These are phyloP conservation scores for Scartelaos histophorus DNA, from an alignment of 2,113 vertebrate species.

Conservation along the genomic window DNA sequence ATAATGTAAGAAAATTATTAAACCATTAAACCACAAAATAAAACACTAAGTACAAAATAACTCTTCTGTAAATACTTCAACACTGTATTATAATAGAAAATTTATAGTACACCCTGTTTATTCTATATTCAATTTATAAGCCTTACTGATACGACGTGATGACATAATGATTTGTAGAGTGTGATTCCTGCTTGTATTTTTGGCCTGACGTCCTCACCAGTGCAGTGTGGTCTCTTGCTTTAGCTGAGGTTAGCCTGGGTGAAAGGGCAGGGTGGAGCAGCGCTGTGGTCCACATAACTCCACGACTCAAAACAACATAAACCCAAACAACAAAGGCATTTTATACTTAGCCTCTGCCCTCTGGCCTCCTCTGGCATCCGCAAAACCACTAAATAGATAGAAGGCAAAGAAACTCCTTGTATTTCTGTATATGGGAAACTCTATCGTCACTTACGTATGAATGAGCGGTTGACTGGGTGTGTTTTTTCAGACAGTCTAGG, in stretches of 20 bases:
- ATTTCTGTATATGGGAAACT: constrained; percentile 1
- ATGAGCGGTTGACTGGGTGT: not conserved
- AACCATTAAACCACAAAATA: no score
- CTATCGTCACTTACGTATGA: not conserved
- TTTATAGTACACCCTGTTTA: not conserved
- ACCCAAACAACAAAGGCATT: constrained; percentile 34
- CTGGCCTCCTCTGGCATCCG: constrained; percentile 18
- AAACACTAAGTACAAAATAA: no score
- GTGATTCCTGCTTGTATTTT: constrained; percentile 50
- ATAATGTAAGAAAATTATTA: no score
- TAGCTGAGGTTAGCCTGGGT: constrained; percentile 23
- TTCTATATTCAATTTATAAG: not conserved
- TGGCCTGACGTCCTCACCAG: constrained; percentile 22
- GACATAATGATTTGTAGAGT: constrained; percentile 4
- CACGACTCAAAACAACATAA: constrained; percentile 24
- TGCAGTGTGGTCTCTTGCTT: constrained; percentile 41
- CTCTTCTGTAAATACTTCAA: no score
- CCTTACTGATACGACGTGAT: not conserved
- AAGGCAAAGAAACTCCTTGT: constrained; percentile 19
- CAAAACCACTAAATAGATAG: constrained; percentile 30
- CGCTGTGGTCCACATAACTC: constrained; percentile 38
- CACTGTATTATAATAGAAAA: not conserved
- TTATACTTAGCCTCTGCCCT: not conserved
- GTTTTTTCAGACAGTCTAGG: not conserved
- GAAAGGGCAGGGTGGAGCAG: constrained; percentile 18